phyloP scores from a whole-genome alignment of 1,140 invertebrate genomes.

The Papilio aristodemus region DNA sequence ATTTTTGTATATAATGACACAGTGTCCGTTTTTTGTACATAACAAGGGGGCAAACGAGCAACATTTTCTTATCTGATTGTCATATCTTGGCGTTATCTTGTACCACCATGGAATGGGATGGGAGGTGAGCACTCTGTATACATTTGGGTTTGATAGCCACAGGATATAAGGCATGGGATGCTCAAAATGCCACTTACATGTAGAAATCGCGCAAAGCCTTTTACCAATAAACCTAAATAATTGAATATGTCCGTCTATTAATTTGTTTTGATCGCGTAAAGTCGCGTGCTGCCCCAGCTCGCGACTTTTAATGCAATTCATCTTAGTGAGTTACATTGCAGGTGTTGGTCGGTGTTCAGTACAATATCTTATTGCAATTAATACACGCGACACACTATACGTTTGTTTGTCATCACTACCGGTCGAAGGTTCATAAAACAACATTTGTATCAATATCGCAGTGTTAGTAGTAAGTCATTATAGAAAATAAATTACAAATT shows the following conservation, averaged over 20 bases:
- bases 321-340: neutral
- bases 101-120: no score
- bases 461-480: no score
- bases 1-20: no score
- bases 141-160: no score
- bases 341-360: neutral
- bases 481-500: no score
- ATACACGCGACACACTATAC: neutral
- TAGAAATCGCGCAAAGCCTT: no score
- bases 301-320: slow-evolving; percentile 1
- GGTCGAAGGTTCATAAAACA: neutral
- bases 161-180: neutral
- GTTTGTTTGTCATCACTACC: slow-evolving; percentile 1
- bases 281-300: neutral
- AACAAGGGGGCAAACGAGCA: no score
- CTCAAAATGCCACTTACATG: no score
- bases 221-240: neutral
- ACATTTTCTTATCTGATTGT: no score
- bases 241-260: neutral
- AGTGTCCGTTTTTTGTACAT: no score
- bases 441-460: neutral
- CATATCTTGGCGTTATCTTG: no score
- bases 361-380: slow-evolving; percentile 1
- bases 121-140: no score
- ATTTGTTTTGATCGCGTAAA: slow-evolving; percentile 1